Evolutionary conservation across 2,113 vertebrate genomes (phyloP).

Genomic region (Myxocyprinus asiaticus): DNA sequence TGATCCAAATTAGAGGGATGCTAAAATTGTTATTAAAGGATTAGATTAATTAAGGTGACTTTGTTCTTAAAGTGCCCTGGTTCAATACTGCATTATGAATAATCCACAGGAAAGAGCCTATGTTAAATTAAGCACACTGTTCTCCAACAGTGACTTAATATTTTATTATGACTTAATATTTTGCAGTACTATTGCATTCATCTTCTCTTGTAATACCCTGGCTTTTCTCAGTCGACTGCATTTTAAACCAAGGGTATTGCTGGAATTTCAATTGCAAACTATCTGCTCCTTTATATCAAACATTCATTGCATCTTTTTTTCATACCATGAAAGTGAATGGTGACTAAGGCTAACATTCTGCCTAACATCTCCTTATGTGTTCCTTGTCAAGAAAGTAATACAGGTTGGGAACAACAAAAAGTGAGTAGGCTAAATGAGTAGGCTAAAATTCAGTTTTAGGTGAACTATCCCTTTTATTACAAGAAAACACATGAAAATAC

Average conservation of each 20-base stretch:
- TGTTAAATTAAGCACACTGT: conserved; percentile 27
- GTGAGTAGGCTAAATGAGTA: too few relatives aligned
- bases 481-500: not conserved
- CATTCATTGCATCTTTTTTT: too few relatives aligned
- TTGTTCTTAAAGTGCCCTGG: conserved; percentile 72
- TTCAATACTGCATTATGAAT: conserved; percentile 81
- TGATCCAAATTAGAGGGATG: conserved; percentile 54
- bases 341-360: too few relatives aligned
- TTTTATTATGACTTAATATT: conserved; percentile 28
- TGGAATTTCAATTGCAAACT: not conserved
- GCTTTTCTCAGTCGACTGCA: conserved; percentile 3
- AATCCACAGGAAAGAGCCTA: conserved; percentile 71
- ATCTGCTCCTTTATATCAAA: too few relatives aligned
- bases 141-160: conserved; percentile 18
- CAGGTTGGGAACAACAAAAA: too few relatives aligned
- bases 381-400: too few relatives aligned
- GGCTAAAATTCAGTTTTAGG: too few relatives aligned
- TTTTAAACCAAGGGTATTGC: conserved; percentile 1
- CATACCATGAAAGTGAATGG: too few relatives aligned
- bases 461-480: not conserved
- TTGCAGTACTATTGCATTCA: conserved; percentile 59
- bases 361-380: too few relatives aligned
- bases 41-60: conserved; percentile 80
- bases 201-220: conserved; percentile 47
- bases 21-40: conserved; percentile 71